Evolutionary conservation across 2,888 invertebrate genomes (phyloP).

Genomic region (Chymomyza fuscimana): DNA sequence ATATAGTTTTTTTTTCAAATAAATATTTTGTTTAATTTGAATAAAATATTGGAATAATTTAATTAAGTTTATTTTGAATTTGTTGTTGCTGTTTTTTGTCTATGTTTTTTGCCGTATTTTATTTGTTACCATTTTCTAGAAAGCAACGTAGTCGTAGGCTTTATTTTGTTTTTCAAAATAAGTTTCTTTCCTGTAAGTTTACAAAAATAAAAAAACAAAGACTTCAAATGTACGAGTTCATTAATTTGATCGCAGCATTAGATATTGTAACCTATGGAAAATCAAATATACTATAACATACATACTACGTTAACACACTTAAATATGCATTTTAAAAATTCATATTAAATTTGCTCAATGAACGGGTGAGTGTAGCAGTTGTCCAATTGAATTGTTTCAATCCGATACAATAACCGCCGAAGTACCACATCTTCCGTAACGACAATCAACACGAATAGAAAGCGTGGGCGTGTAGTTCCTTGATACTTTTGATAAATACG

Average conservation of each 20-base stretch:
- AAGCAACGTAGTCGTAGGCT: too few relatives aligned
- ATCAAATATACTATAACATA: background rate
- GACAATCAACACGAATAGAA: slow-evolving; percentile 26
- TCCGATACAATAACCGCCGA: slow-evolving; percentile 59
- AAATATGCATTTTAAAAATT: background rate
- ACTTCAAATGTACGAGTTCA: background rate
- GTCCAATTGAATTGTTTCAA: slow-evolving; percentile 67
- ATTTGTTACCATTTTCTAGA: too few relatives aligned
- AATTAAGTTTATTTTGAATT: background rate
- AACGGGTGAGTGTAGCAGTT: slow-evolving; percentile 33
- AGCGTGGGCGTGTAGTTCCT: slow-evolving; percentile 33
- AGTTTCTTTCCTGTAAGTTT: too few relatives aligned
- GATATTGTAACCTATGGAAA: background rate
- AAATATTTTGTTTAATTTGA: background rate
- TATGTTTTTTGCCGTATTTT: too few relatives aligned
- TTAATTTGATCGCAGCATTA: background rate
- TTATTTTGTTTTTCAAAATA: too few relatives aligned
- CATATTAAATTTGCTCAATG: slow-evolving; percentile 43
- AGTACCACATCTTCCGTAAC: slow-evolving; percentile 59
- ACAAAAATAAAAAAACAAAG: too few relatives aligned
- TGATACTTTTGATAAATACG: slow-evolving; percentile 43
- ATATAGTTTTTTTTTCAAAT: background rate
- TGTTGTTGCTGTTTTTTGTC: background rate
- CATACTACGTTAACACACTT: background rate
- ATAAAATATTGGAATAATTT: background rate